These are phyloP conservation scores for Petrocephalus zakoni DNA, from an alignment of 2,113 vertebrate species.

Conservation along the genomic window DNA sequence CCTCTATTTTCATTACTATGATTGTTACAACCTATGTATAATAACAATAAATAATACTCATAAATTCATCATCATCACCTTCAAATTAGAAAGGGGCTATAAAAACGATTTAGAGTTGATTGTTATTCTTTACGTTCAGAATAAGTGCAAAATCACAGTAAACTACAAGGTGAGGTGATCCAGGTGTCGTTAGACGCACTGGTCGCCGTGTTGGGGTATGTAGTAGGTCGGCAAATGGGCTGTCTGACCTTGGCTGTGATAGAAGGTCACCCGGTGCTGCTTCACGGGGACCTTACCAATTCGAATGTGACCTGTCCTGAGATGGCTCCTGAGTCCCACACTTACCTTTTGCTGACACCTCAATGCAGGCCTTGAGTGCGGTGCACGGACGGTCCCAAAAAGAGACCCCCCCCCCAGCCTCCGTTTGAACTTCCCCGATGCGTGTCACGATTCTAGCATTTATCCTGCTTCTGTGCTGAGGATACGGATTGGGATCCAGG, in stretches of 20 bases:
- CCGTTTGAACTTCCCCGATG: neutral
- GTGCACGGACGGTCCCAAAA: neutral
- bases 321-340: neutral
- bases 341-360: neutral
- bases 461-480: conserved; percentile 23
- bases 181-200: neutral
- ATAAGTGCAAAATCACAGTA: neutral
- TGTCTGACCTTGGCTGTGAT: neutral
- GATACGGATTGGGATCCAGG: neutral
- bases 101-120: neutral
- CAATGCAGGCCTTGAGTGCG: neutral
- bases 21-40: neutral
- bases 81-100: neutral
- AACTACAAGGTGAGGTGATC: neutral
- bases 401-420: neutral
- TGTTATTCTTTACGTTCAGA: neutral
- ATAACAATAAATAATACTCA: neutral
- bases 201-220: neutral
- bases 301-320: neutral
- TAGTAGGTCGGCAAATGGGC: neutral
- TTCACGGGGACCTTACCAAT: neutral
- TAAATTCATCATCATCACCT: neutral
- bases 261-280: neutral
- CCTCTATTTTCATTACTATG: neutral
- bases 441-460: conserved; percentile 20